Base-by-base conservation (phyloP, 2,113 vertebrate genomes). In the Limnothrissa miodon region DNA sequence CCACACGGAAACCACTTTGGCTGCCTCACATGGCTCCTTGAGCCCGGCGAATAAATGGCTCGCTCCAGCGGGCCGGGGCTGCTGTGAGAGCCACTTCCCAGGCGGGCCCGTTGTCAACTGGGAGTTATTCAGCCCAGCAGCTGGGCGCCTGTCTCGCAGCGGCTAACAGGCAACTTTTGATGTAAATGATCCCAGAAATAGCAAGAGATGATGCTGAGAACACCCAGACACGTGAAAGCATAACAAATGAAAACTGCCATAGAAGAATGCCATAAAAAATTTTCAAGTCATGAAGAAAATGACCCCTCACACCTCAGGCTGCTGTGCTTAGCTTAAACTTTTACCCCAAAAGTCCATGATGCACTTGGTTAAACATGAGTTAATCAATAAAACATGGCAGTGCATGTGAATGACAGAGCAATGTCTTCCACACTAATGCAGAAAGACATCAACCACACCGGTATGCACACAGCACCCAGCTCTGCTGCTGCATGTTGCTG, bases 1-100 rank as follows among this genome's bases (percentile, higher is more conserved):
- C 45, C 83, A 78, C 53, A 86, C 42, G 53, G 29, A 39, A 82
- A 86, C 84, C 78, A 80, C 59, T 82, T 53, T 44, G 82, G 70
- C 51, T 15, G 51, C 80, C 62, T 79, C 39, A 42, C 74, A 39
- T 85, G 39, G 48, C 83, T 78, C 78, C 45, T 78, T 81, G 78
- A 74, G 78, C 78, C 82, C 66, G 5, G 13, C 36, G 25, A 74
- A 74, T 74, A 29, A 39, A 33, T 33, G 66, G 66, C 66, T 74
- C 10, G 66, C 25, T n/a, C 2, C 1, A 5, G 1, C 19, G 56
- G 51, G 19, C 21, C 19, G 59, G 59, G 59, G 8, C 25, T 62
- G 59, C 59, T 29, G n/a, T 8, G 59, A 62, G 59, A 6, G n/a
- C n/a, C 59, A 62, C 59, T 62, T 62, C 29, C n/a, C 25, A 33